These are phyloP conservation scores for Mormyrus iriodes DNA, from an alignment of 2,113 vertebrate species.

Conservation along the genomic window DNA sequence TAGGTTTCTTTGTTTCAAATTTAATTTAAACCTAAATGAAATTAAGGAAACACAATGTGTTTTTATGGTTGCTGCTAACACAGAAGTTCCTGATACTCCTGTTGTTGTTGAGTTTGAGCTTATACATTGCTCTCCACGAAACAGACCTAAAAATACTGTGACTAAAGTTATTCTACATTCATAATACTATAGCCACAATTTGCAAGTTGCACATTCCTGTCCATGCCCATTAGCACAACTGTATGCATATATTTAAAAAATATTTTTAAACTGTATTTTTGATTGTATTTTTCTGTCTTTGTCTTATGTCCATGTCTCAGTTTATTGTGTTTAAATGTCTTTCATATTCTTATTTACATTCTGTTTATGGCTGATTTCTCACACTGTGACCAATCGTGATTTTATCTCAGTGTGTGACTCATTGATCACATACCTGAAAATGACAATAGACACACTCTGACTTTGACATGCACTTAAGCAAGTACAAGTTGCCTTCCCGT, in stretches of 20 bases:
- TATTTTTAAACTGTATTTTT: not conserved
- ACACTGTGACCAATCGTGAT: not conserved
- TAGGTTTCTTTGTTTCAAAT: not conserved
- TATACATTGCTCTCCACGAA: not conserved
- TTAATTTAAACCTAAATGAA: not conserved
- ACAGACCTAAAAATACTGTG: not conserved
- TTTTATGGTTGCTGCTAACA: not conserved
- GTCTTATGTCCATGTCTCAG: not conserved
- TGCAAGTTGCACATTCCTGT: not conserved
- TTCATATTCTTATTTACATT: not conserved
- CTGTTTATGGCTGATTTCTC: not conserved
- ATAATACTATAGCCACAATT: not conserved
- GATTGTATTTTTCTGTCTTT: not conserved
- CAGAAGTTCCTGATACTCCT: not conserved
- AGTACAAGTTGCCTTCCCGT: not conserved
- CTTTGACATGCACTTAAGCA: not conserved
- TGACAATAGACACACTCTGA: not conserved
- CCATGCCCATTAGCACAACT: not conserved
- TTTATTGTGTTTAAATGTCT: not conserved
- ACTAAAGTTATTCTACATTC: not conserved
- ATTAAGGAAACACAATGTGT: not conserved
- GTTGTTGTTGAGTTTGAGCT: not conserved
- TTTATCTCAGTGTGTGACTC: too few species aligned
- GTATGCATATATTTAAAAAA: not conserved
- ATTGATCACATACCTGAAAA: not conserved